phyloP scores from a whole-genome alignment of 2,888 invertebrate species.

The Xestia ashworthii region DNA sequence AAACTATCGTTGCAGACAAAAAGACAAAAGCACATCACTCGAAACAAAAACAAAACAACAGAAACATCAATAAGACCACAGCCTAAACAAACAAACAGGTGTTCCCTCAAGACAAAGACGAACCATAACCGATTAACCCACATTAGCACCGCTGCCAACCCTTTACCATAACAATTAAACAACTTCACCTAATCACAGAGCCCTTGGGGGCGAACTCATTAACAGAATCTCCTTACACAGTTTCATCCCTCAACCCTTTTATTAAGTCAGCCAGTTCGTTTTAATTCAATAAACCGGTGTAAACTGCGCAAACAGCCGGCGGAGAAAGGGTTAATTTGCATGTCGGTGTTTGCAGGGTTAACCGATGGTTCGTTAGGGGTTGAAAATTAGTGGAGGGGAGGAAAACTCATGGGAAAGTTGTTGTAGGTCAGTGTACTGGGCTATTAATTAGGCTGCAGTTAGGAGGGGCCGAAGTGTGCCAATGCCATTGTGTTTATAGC shows the following conservation, averaged over 20 bases:
- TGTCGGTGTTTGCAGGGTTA: conserved; percentile 88
- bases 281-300: conserved; percentile 89
- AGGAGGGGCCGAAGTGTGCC: conserved; percentile 46
- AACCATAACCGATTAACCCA: conserved; percentile 71
- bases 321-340: conserved; percentile 90
- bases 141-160: conserved; percentile 78
- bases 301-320: conserved; percentile 86
- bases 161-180: conserved; percentile 81
- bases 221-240: conserved; percentile 85
- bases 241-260: conserved; percentile 87
- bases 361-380: conserved; percentile 89
- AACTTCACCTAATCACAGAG: conserved; percentile 83
- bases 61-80: conserved; percentile 35
- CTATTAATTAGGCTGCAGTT: conserved; percentile 53
- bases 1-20: neutral
- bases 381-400: conserved; percentile 85
- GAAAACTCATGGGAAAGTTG: conserved; percentile 88
- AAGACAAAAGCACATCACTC: conserved; percentile 4
- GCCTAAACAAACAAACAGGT: conserved; percentile 47
- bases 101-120: conserved; percentile 59
- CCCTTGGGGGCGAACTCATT: conserved; percentile 84
- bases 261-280: conserved; percentile 75
- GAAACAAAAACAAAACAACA: conserved; percentile 28
- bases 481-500: conserved; percentile 21
- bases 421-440: conserved; percentile 82